Evolutionary conservation across 2,113 vertebrate genomes (phyloP).

Genomic region (Capreolus pygargus): DNA sequence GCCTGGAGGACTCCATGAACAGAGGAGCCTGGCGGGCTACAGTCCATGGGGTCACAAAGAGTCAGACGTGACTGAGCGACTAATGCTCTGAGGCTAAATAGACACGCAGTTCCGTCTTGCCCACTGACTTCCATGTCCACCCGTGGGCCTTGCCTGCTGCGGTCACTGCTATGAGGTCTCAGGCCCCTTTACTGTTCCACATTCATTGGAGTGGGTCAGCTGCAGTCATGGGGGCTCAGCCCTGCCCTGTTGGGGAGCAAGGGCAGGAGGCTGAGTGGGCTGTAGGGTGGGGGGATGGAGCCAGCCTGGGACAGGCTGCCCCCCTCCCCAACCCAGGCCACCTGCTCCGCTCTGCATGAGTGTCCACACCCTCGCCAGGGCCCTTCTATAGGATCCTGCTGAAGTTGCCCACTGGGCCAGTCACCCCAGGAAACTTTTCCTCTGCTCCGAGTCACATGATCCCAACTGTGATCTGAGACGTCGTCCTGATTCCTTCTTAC

Average conservation of each 20-base stretch:
- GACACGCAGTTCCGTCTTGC: background rate
- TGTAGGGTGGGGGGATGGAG: background rate
- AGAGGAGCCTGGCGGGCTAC: background rate
- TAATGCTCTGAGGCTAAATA: background rate
- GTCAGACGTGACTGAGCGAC: background rate
- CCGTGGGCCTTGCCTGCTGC: background rate
- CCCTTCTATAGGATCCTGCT: accelerated
- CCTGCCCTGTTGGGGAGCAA: background rate
- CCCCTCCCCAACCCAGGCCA: too few species aligned
- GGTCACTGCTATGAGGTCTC: background rate
- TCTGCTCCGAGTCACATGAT: accelerated
- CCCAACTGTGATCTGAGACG: accelerated
- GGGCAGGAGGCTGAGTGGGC: background rate
- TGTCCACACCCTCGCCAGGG: accelerated
- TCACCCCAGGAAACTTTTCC: background rate
- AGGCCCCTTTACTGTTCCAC: background rate
- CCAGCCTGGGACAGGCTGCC: background rate
- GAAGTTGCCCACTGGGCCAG: background rate
- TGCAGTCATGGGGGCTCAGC: background rate
- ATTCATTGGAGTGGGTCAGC: background rate
- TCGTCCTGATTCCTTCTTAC: accelerated
- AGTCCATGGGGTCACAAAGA: background rate
- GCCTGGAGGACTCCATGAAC: background rate
- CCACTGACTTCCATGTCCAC: too few species aligned
- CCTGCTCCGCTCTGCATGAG: background rate